Evolutionary conservation across 2,113 vertebrate species (phyloP).

Genomic region (mouse (Mus musculus)): GRCm39 chr5:150786001-150786500

Average conservation of each 20-base stretch:
- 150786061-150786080: conserved; percentile 57
- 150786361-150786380: rapidly evolving
- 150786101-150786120: conserved; percentile 51
- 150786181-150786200: not conserved
- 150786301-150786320: not conserved
- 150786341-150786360: not conserved
- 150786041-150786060: conserved; percentile 73
- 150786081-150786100: conserved; percentile 76
- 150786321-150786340: not conserved
- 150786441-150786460: not conserved
- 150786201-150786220: not conserved
- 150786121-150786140: conserved; percentile 59
- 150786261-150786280: not conserved
- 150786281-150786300: not conserved
- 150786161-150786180: rapidly evolving
- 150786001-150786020: conserved; percentile 60
- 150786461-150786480: not conserved
- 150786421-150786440: not conserved
- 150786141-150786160: conserved; percentile 12
- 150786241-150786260: not conserved
- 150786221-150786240: not conserved
- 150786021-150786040: conserved; percentile 74
- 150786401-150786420: no score
- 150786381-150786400: no score
- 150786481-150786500: not conserved